A percentile compares a stretch with the other conserved stretches of the same genome.
Evolutionary conservation across 2,888 invertebrate species (phyloP).

Genomic region (Orchesellides sinensis): DNA sequence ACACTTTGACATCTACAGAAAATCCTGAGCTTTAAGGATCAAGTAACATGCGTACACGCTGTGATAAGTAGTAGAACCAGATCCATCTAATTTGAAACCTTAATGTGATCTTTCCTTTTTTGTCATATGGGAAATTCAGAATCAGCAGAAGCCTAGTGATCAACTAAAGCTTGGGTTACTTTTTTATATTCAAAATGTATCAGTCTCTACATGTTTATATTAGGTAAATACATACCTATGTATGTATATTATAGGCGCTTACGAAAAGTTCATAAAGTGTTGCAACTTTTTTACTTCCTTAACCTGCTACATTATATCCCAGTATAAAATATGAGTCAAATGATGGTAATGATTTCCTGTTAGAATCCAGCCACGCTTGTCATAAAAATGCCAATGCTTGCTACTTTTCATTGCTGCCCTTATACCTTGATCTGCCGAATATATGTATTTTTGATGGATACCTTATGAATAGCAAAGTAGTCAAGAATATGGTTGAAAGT

Average conservation of each 20-base stretch:
- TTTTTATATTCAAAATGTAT: neutral
- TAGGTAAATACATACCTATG: neutral
- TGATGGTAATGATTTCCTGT: slow-evolving; percentile 49
- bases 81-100: slow-evolving; percentile 59
- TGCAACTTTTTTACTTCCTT: neutral
- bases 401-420: slow-evolving; percentile 47
- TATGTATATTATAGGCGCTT: too few species aligned
- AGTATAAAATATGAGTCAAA: slow-evolving; percentile 37
- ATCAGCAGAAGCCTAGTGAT: slow-evolving; percentile 25
- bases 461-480: too few species aligned
- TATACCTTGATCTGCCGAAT: neutral
- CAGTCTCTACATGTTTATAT: neutral
- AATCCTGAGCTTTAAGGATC: slow-evolving; percentile 1
- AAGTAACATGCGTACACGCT: neutral
- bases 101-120: slow-evolving; percentile 60
- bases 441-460: too few species aligned
- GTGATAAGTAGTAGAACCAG: slow-evolving; percentile 45
- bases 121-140: slow-evolving; percentile 27
- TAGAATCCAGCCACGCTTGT: slow-evolving; percentile 62
- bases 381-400: slow-evolving; percentile 70
- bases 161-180: neutral
- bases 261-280: slow-evolving; percentile 17
- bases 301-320: neutral
- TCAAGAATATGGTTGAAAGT: too few species aligned
- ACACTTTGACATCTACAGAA: neutral